Evolutionary conservation across 2,888 invertebrate species (phyloP).

Genomic region (Drosophila hamatofila): DNA sequence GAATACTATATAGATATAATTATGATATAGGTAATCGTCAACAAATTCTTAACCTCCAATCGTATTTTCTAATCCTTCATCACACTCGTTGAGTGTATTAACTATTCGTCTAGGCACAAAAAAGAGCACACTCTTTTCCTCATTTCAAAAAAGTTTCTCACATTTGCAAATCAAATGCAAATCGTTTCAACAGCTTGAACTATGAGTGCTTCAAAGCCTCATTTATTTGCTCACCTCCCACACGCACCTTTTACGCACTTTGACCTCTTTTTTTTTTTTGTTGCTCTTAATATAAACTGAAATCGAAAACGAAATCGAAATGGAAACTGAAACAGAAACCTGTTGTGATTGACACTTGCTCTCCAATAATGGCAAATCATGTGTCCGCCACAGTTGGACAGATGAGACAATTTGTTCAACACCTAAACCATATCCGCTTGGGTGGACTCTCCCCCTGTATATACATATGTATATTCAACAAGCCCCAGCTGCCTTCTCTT

Average conservation of each 20-base stretch:
- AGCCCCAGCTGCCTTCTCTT: too few species aligned
- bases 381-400: conserved; percentile 17
- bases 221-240: conserved; percentile 1
- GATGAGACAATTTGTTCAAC: conserved; percentile 7
- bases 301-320: conserved; percentile 7
- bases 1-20: too few species aligned
- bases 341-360: conserved; percentile 52
- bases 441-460: background rate
- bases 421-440: conserved; percentile 30
- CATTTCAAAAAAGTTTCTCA: conserved; percentile 6
- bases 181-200: conserved; percentile 24
- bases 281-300: background rate
- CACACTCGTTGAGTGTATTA: background rate
- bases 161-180: conserved; percentile 60
- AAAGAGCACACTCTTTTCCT: too few species aligned
- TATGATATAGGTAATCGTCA: too few species aligned
- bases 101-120: background rate
- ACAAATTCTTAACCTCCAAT: too few species aligned
- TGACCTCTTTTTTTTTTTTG: conserved; percentile 1
- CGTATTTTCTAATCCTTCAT: background rate
- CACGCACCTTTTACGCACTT: background rate
- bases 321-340: conserved; percentile 6
- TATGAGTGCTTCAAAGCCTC: background rate
- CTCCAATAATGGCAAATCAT: conserved; percentile 61
- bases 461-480: background rate